phyloP scores from a whole-genome alignment of 1,140 invertebrate species.

The Leptinotarsa undecemlineata region DNA sequence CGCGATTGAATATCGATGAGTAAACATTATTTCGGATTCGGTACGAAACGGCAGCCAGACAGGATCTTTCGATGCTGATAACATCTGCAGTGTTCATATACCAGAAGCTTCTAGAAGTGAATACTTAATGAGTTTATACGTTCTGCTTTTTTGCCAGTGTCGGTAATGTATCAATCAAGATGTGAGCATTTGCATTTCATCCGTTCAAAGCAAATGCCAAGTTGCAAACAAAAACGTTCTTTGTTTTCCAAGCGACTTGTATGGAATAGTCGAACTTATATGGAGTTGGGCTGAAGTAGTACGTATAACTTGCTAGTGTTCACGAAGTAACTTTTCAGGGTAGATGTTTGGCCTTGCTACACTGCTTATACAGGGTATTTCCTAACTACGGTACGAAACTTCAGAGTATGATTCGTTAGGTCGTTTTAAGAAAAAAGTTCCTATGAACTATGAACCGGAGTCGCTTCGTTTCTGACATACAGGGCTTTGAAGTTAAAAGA shows the following conservation, averaged over 20 bases:
- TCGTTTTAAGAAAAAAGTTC: too few relatives aligned
- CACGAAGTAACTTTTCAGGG: too few relatives aligned
- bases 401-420: too few relatives aligned
- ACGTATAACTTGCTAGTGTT: too few relatives aligned
- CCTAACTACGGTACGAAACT: too few relatives aligned
- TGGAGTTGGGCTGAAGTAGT: too few relatives aligned
- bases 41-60: background rate
- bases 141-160: background rate
- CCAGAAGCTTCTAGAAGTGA: background rate
- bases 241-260: background rate
- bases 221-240: background rate
- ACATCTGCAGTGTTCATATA: background rate
- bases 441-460: too few relatives aligned
- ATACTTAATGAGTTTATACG: background rate
- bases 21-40: slow-evolving; percentile 8
- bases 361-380: too few relatives aligned
- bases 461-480: too few relatives aligned
- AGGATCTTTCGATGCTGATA: slow-evolving; percentile 3
- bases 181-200: background rate
- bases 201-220: background rate
- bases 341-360: too few relatives aligned
- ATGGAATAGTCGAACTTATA: too few relatives aligned
- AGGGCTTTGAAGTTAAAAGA: too few relatives aligned
- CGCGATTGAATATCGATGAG: slow-evolving; percentile 2
- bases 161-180: slow-evolving; percentile 2